These are phyloP conservation scores for Petrolisthes cinctipes DNA, from an alignment of 2,888 invertebrate species.

Conservation along the genomic window DNA sequence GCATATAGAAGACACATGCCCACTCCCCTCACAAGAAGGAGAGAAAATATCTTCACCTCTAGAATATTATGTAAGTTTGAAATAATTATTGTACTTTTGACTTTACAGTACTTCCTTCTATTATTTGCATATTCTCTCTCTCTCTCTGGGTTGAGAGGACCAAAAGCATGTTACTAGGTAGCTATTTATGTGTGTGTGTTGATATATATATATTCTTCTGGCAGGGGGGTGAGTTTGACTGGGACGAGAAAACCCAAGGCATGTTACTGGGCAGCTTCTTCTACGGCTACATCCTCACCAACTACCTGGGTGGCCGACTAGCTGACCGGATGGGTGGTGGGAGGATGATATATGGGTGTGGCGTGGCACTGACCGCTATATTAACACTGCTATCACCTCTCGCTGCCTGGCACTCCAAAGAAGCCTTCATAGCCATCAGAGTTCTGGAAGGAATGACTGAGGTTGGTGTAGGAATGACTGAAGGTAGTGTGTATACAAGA, in stretches of 20 bases:
- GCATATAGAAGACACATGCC: conserved; percentile 3
- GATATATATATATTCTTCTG: neutral
- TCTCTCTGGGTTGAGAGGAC: too few species aligned
- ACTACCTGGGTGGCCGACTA: conserved; percentile 72
- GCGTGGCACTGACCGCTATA: conserved; percentile 83
- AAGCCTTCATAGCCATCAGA: conserved; percentile 81
- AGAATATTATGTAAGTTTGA: neutral
- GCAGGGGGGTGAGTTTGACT: conserved; percentile 81
- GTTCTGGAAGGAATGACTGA: conserved; percentile 88
- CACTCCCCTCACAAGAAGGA: neutral
- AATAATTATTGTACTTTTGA: neutral
- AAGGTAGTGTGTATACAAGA: neutral
- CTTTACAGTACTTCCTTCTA: neutral
- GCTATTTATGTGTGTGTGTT: too few species aligned
- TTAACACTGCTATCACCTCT: conserved; percentile 88
- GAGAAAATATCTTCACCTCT: neutral
- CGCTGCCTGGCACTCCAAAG: conserved; percentile 78
- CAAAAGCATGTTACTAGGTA: too few species aligned
- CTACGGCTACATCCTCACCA: conserved; percentile 59
- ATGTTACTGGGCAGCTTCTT: conserved; percentile 78
- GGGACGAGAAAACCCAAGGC: conserved; percentile 82
- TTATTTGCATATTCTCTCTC: neutral
- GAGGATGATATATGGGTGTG: conserved; percentile 85
- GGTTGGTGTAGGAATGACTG: conserved; percentile 72
- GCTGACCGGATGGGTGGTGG: conserved; percentile 83